A percentile compares a stretch with the other conserved stretches of the same genome.
Conservation (phyloP, 2,797 vertebrate species). For the Sebastes itinus region DNA sequence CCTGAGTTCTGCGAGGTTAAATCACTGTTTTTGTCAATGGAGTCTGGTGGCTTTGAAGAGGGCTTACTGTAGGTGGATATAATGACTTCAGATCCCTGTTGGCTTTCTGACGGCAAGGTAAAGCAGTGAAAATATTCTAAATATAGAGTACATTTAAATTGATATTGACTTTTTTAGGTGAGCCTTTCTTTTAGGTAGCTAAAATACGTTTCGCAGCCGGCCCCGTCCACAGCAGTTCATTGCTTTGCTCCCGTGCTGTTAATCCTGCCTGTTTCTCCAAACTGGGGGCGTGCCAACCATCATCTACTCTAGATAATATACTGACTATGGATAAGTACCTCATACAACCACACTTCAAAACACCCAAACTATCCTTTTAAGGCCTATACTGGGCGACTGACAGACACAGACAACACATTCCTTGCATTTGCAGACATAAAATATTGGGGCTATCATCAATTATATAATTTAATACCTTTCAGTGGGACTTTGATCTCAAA, state of each 20-base stretch:
- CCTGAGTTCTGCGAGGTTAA: no score
- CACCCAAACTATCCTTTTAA: background rate
- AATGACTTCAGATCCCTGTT: no score
- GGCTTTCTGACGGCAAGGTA: no score
- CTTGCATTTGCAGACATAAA: background rate
- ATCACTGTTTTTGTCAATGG: background rate
- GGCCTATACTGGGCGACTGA: background rate
- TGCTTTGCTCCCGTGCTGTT: background rate
- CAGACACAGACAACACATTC: background rate
- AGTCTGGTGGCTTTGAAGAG: no score
- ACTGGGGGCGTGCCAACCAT: background rate
- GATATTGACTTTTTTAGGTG: no score
- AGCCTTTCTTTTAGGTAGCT: no score
- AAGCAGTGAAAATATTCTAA: no score
- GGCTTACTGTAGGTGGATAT: no score
- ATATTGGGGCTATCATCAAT: background rate
- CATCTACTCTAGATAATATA: background rate
- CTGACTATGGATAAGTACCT: background rate
- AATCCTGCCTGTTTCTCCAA: background rate
- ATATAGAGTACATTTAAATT: no score
- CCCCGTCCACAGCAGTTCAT: no score
- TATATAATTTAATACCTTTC: background rate
- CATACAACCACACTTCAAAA: background rate
- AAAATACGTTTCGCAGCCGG: no score
- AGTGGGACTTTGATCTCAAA: background rate